phyloP scores from a whole-genome alignment of 1,140 invertebrate species.

The Nomia melanderi region DNA sequence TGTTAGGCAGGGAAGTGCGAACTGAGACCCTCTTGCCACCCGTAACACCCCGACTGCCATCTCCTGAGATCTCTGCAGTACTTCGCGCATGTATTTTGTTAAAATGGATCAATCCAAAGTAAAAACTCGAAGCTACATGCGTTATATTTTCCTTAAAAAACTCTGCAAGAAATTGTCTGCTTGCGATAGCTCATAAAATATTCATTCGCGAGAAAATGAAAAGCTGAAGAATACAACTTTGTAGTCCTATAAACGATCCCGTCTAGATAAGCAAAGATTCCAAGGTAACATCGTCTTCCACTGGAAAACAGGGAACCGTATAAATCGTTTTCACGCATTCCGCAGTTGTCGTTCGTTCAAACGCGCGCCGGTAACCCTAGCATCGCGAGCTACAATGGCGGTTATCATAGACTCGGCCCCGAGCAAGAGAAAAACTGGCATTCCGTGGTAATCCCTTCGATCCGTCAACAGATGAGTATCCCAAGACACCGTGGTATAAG shows the following conservation, averaged over 20 bases:
- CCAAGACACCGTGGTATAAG: neutral
- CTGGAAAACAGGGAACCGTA: neutral
- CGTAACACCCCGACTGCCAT: no score
- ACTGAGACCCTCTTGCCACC: no score
- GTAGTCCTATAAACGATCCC: neutral
- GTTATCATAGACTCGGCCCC: conserved; percentile 21
- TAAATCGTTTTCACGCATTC: conserved; percentile 17
- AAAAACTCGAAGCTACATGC: no score
- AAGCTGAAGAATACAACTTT: no score
- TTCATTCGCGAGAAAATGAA: no score
- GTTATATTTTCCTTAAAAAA: no score
- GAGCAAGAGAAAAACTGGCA: conserved; percentile 7
- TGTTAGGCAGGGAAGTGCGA: no score
- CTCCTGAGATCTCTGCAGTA: no score
- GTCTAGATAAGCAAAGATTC: neutral
- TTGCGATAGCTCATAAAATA: no score
- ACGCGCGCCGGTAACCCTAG: conserved; percentile 1
- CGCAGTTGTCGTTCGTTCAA: conserved; percentile 5
- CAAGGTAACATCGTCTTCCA: conserved; percentile 1
- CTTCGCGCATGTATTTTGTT: no score
- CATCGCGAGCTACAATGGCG: conserved; percentile 21
- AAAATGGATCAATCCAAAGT: no score
- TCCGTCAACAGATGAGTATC: conserved; percentile 10
- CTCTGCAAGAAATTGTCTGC: no score
- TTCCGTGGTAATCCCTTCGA: conserved; percentile 19